A percentile compares a stretch with the other conserved stretches of the same genome.
These are phyloP conservation scores for Malurus leucopterus DNA, from an alignment of 2,797 vertebrate genomes.

Conservation along the genomic window DNA sequence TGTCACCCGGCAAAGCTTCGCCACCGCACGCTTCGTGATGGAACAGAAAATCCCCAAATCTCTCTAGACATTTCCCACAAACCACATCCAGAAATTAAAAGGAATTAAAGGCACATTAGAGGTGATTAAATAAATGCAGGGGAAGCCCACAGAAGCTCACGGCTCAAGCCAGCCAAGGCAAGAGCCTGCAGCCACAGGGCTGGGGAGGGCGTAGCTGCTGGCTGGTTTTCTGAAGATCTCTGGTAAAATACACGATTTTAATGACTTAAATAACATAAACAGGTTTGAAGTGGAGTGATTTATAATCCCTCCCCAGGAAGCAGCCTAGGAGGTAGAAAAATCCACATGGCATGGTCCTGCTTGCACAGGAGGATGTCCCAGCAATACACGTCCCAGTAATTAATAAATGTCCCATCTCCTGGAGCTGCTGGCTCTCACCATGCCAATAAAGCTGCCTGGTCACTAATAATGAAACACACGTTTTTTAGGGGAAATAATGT, in stretches of 20 bases:
- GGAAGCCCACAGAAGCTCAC: neutral
- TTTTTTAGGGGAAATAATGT: neutral
- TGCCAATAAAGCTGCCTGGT: neutral
- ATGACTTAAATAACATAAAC: neutral
- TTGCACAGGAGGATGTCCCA: neutral
- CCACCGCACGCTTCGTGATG: fast-evolving
- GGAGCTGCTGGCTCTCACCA: neutral
- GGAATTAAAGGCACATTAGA: slow-evolving; percentile 18
- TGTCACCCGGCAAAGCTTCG: neutral
- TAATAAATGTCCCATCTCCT: neutral
- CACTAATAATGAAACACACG: neutral
- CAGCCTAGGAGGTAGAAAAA: neutral
- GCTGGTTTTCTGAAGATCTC: neutral
- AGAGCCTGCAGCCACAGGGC: neutral
- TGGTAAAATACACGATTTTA: neutral
- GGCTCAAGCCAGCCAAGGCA: neutral
- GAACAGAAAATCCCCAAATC: slow-evolving; percentile 16
- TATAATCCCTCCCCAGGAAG: neutral
- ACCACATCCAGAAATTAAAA: neutral
- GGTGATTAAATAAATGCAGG: neutral
- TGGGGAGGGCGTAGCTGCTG: neutral
- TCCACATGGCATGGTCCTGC: fast-evolving
- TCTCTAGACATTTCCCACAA: neutral
- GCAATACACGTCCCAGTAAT: neutral
- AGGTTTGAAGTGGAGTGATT: neutral